Evolutionary conservation across 2,888 invertebrate genomes (phyloP).

Genomic region (Phengaris arion): DNA sequence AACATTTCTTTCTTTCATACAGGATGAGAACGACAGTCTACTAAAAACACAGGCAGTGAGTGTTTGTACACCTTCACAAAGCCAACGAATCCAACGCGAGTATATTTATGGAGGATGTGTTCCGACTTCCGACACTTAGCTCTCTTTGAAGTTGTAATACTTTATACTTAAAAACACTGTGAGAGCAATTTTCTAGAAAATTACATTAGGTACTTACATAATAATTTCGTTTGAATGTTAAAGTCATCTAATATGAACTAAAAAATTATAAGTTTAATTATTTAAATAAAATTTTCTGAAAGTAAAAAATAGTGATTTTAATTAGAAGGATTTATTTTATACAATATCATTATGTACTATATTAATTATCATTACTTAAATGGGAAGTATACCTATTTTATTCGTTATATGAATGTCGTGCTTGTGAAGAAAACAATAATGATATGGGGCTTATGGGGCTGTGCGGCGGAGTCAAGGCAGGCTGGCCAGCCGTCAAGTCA

Average conservation of each 20-base stretch:
- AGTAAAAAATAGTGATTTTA: too few species aligned
- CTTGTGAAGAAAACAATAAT: constrained; percentile 31
- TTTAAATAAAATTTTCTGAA: too few species aligned
- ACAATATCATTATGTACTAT: too few species aligned
- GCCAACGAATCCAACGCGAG: constrained; percentile 9
- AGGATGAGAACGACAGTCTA: constrained; percentile 46
- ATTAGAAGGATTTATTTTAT: too few species aligned
- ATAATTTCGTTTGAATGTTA: too few species aligned
- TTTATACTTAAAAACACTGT: too few species aligned
- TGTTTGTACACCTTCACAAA: constrained; percentile 67
- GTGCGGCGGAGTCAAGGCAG: constrained; percentile 57
- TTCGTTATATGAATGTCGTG: constrained; percentile 18
- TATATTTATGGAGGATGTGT: background rate
- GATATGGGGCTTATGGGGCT: constrained; percentile 37
- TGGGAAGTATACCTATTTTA: background rate
- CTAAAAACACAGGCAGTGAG: constrained; percentile 61
- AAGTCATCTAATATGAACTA: too few species aligned
- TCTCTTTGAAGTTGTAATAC: too few species aligned
- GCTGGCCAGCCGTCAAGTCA: constrained; percentile 59
- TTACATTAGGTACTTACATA: too few species aligned
- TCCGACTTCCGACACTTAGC: too few species aligned
- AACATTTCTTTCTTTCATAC: constrained; percentile 36
- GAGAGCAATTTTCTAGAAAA: too few species aligned
- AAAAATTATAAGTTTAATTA: too few species aligned
- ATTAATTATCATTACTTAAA: background rate